Evolutionary conservation across 2,888 invertebrate genomes (phyloP).

Genomic region (Conomelus anceps): DNA sequence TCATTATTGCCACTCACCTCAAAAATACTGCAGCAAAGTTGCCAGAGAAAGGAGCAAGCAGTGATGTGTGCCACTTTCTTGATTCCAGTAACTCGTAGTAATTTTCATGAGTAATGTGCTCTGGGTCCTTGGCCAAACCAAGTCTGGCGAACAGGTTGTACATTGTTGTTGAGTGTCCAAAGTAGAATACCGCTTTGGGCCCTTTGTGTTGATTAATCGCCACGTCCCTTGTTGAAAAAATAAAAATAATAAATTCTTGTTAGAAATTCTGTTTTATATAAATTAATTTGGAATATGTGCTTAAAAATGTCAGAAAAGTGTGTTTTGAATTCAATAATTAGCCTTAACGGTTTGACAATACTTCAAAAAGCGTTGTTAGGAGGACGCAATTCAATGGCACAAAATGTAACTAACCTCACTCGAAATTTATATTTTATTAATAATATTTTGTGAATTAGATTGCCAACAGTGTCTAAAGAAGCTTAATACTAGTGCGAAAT

Average conservation of each 20-base stretch:
- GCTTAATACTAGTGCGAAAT: no score
- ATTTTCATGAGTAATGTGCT: not conserved
- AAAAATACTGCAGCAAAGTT: constrained; percentile 3
- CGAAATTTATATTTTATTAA: no score
- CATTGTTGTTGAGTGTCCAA: constrained; percentile 1
- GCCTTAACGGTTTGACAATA: no score
- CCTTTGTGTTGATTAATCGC: not conserved
- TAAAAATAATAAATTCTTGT: not conserved
- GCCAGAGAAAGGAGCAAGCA: not conserved
- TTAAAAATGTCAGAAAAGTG: no score
- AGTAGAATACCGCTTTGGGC: not conserved
- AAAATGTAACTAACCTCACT: no score
- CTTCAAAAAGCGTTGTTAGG: no score
- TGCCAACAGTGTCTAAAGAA: no score
- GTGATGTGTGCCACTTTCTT: constrained; percentile 5
- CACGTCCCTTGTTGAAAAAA: not conserved
- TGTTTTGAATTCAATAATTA: no score
- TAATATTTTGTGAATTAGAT: no score
- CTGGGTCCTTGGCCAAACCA: not conserved
- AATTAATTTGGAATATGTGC: no score
- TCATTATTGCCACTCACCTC: not conserved
- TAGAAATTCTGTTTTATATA: no score
- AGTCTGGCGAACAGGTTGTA: constrained; percentile 1
- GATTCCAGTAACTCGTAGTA: not conserved
- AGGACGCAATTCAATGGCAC: no score